Percentiles rank a stretch among this genome's conserved stretches.
Conservation (phyloP, 2,113 vertebrate species). For the Equus quagga region DNA sequence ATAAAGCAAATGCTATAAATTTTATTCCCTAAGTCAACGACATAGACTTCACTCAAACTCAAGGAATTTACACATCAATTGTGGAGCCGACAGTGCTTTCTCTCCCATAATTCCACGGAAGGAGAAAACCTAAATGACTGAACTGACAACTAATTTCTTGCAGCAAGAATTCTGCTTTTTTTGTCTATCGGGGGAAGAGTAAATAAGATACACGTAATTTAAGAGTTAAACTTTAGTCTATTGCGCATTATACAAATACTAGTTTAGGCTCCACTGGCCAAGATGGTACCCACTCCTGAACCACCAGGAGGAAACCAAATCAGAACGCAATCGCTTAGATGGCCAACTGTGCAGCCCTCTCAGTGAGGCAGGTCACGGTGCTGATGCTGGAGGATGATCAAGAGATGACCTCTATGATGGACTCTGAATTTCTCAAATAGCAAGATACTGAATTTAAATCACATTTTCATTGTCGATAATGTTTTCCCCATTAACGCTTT, state of each 20-base stretch:
- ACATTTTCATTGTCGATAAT: neutral
- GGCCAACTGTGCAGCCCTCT: neutral
- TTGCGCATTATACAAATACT: neutral
- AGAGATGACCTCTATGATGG: neutral
- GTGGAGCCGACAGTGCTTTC: neutral
- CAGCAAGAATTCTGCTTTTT: neutral
- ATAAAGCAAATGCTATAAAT: neutral
- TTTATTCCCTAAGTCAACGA: neutral
- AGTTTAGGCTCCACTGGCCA: neutral
- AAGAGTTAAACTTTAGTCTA: neutral
- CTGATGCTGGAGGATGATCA: neutral
- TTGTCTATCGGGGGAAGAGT: neutral
- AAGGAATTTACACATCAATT: neutral
- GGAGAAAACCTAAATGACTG: neutral
- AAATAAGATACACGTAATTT: neutral
- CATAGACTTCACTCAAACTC: neutral
- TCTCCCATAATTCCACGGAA: neutral
- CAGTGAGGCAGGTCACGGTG: neutral
- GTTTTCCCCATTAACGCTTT: neutral
- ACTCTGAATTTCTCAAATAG: neutral
- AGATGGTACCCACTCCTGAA: neutral
- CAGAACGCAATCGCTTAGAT: neutral
- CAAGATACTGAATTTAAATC: neutral
- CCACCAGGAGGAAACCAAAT: neutral
- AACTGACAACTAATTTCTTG: neutral